Evolutionary conservation across 2,113 vertebrate species (phyloP), one percentile per base, ranked within the genome.

Genomic region (Anser brachyrhynchus): DNA sequence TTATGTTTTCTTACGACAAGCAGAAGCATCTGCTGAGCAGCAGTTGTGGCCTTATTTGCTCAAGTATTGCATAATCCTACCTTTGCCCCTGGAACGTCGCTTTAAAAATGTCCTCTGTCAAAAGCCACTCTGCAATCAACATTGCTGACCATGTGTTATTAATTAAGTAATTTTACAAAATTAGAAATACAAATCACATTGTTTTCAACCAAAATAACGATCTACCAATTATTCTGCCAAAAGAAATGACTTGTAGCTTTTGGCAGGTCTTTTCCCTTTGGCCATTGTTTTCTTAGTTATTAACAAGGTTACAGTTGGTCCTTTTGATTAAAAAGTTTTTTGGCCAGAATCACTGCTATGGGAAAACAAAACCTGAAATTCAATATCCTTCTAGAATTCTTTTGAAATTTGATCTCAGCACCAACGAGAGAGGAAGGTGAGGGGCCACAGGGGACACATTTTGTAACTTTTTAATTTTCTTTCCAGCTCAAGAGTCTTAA

Each of bases 261-360:
- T 98, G 98, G 98, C 98, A 98, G 97, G 83, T 95, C 92, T 94
- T 97, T 98, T 97, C 96, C 95, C 97, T 97, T 98, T 97, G 72
- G 95, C 95, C 97, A 98, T 98, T 98, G 98, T 99, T 99, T 99
- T 99, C 98, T 97, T 98, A 98, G 98, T 98, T 98, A 98, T 99
- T 99, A 99, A 98, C 97, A 98, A 97, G 94, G 98, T 98, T 98
- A 98, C 93, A 96, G 97, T 98, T 97, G 95, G 96, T 92, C 75
- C 97, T 97, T 98, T 98, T 98, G 97, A 98, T 98, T 97, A 97
- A 97, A 98, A 97, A 92, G 96, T 89, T 96, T 97, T 97, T 95
- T 96, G 97, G 97, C 94, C 92, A 96, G 97, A 96, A 93, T 89
- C 73, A 89, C 91, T 94, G 82, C 84, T 91, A 91, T 90, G 80